Evolutionary conservation across 2,888 invertebrate species (phyloP).

Genomic region (Athalia circularis): DNA sequence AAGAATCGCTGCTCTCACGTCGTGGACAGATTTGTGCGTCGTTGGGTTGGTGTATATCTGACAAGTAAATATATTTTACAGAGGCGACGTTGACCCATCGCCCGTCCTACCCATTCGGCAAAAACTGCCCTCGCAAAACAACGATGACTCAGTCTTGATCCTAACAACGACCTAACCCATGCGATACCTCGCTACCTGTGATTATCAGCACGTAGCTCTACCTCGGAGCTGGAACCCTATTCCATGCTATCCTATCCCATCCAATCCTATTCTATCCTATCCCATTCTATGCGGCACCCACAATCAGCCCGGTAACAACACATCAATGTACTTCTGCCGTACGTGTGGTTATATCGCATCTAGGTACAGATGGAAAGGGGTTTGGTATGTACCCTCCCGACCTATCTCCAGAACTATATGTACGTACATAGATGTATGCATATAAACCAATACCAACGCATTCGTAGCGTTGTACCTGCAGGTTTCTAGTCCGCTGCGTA

Average conservation of each 20-base stretch:
- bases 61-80: neutral
- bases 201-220: constrained; percentile 68
- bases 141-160: constrained; percentile 8
- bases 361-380: constrained; percentile 42
- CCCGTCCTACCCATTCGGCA: neutral
- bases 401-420: constrained; percentile 12
- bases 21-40: constrained; percentile 15
- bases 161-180: constrained; percentile 65
- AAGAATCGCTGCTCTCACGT: constrained; percentile 4
- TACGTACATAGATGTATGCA: constrained; percentile 6
- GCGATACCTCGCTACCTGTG: constrained; percentile 69
- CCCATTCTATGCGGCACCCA: constrained; percentile 62
- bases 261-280: too few species aligned
- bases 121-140: neutral
- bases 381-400: constrained; percentile 26
- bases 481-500: constrained; percentile 28
- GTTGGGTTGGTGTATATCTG: neutral
- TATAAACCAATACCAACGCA: neutral
- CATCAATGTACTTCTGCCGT: constrained; percentile 51
- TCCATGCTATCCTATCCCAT: too few species aligned
- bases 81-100: neutral
- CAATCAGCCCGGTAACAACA: constrained; percentile 62
- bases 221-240: constrained; percentile 53
- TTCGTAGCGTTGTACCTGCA: neutral
- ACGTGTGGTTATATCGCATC: constrained; percentile 44